Conservation (phyloP, 2,888 invertebrate species). For the Hartigia nigra region DNA sequence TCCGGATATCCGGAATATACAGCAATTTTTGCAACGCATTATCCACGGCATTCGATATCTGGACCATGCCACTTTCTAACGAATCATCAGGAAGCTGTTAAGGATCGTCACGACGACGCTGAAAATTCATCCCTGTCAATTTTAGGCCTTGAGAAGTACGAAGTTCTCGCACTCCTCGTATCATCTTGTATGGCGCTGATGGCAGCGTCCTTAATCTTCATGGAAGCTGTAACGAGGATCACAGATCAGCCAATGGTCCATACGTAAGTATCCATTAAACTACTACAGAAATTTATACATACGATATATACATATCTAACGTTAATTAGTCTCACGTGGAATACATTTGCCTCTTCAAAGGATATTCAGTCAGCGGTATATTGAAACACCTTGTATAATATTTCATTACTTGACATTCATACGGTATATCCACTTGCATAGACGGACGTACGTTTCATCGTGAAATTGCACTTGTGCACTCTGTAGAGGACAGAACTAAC, state of each 20-base stretch:
- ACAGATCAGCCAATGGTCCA: constrained; percentile 38
- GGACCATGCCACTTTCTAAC: constrained; percentile 7
- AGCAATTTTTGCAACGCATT: constrained; percentile 18
- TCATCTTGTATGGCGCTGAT: constrained; percentile 39
- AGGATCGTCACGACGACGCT: constrained; percentile 12
- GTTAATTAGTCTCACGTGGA: not conserved
- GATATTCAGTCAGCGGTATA: not conserved
- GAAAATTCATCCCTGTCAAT: constrained; percentile 14
- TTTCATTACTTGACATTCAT: not conserved
- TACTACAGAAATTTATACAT: not conserved
- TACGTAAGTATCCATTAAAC: constrained; percentile 36
- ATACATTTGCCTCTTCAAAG: not conserved
- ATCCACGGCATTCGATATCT: constrained; percentile 17
- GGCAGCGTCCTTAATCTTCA: constrained; percentile 29
- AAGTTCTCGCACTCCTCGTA: constrained; percentile 42
- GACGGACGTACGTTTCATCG: not conserved
- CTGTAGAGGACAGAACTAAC: not conserved
- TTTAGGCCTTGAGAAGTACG: constrained; percentile 45
- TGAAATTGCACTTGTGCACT: not conserved
- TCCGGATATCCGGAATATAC: constrained; percentile 27
- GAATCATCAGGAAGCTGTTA: constrained; percentile 4
- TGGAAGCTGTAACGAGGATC: constrained; percentile 33
- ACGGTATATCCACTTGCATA: not conserved
- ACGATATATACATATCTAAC: not conserved
- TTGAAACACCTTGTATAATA: not conserved